Percentiles rank a stretch among this genome's conserved stretches.
Conservation (phyloP, 2,888 invertebrate genomes). For the Trissolcus japonicus region DNA sequence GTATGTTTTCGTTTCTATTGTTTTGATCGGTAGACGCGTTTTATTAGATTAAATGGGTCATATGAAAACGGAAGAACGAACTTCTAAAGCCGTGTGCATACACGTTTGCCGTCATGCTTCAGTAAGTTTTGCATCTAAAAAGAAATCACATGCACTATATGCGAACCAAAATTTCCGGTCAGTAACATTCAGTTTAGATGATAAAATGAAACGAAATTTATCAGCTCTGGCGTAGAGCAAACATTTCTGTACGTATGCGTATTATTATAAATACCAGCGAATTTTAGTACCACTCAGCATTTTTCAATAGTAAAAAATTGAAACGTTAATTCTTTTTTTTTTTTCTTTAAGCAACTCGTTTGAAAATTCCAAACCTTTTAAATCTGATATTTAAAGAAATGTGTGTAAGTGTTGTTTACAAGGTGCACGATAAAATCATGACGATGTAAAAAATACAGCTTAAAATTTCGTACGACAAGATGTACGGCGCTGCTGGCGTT, state of each 20-base stretch:
- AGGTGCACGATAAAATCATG: conserved; percentile 38
- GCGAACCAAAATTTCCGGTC: conserved; percentile 27
- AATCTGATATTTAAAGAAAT: conserved; percentile 41
- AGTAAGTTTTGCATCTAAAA: conserved; percentile 13
- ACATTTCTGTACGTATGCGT: no score
- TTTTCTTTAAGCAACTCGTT: conserved; percentile 15
- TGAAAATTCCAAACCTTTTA: conserved; percentile 24
- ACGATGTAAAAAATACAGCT: conserved; percentile 32
- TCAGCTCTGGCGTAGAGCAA: no score
- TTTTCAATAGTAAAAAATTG: neutral
- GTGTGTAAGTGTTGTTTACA: conserved; percentile 33
- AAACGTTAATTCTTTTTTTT: neutral
- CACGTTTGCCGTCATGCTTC: conserved; percentile 3
- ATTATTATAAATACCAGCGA: no score
- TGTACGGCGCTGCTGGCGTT: conserved; percentile 22
- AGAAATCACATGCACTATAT: conserved; percentile 5
- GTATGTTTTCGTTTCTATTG: conserved; percentile 20
- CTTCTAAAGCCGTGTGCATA: conserved; percentile 18
- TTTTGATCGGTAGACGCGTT: conserved; percentile 14
- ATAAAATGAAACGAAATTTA: neutral
- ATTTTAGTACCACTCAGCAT: neutral
- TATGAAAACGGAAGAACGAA: conserved; percentile 24
- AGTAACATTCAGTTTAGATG: neutral
- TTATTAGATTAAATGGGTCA: conserved; percentile 19
- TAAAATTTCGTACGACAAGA: conserved; percentile 31